Base-by-base conservation (phyloP, 1,140 invertebrate genomes). In the roundworm (Caenorhabditis elegans) region DNA sequence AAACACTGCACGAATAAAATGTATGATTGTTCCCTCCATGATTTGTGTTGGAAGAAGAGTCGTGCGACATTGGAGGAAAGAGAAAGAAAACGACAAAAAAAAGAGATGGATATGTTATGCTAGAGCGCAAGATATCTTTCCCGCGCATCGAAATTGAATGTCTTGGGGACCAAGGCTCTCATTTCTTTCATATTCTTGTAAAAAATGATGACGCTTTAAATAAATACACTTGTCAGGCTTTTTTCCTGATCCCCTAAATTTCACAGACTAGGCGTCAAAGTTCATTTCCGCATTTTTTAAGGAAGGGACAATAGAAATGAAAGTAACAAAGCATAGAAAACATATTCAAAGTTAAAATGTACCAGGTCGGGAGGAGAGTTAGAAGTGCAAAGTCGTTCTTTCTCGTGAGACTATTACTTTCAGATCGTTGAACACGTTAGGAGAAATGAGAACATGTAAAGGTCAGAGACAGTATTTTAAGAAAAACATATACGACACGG, bases 71-170 rank as follows among this genome's bases (percentile, higher is more conserved):
- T 34, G n/a, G n/a, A n/a, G n/a, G n/a, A n/a, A n/a, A n/a, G 60
- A 43, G 26, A 28, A 70, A 22, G 8, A 70, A 8, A 39, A 39
- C 36, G 22, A 19, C 19, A 39, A 6, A 70, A 4, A 34, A 39
- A 70, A 70, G 8, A 70, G 60, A 70, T 39, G 60, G 34, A 70
- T 70, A 70, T 70, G 60, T 70, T 70, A 70, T 70, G 60, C 60
- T 70, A 70, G 60, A 39, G 60, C 60, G 60, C 60, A 22, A 70
- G 60, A 70, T 70, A 70, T 70, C 60, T 70, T 70, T 70, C 26
- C 28, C 60, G 60, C 60, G 60, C 60, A 70, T 70, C 60, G 60
- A 70, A 70, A 70, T 70, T 70, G 60, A 70, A 70, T 70, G 60
- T 70, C 60, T 70, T 70, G 22, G 51, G 19, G 60, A 8, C 34